phyloP scores from a whole-genome alignment of 2,888 invertebrate genomes.

The Drosophila nigricruria region DNA sequence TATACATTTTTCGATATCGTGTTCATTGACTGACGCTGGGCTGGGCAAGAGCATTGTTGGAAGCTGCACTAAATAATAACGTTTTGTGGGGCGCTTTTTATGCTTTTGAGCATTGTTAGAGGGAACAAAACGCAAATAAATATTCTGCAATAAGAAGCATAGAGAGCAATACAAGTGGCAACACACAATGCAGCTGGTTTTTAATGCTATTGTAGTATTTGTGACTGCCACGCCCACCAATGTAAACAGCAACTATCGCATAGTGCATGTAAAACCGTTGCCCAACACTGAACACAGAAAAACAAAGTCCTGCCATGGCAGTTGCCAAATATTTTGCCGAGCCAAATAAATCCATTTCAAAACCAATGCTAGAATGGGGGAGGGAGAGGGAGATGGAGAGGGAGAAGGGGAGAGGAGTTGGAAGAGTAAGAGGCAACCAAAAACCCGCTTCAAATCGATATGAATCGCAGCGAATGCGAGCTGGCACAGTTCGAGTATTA shows the following conservation, averaged over 20 bases:
- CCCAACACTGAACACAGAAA: constrained; percentile 35
- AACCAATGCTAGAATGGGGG: constrained; percentile 23
- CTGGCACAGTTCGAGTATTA: constrained; percentile 65
- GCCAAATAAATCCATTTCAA: constrained; percentile 78
- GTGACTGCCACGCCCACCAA: constrained; percentile 50
- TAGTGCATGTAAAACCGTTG: constrained; percentile 64
- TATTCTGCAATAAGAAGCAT: constrained; percentile 8
- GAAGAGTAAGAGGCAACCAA: constrained; percentile 27
- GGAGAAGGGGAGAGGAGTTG: neutral
- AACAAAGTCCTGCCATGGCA: constrained; percentile 67
- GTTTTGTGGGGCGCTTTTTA: constrained; percentile 28
- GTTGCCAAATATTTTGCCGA: constrained; percentile 76
- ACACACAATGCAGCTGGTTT: constrained; percentile 33
- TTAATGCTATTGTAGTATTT: constrained; percentile 57
- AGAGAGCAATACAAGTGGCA: neutral
- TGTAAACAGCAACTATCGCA: constrained; percentile 67
- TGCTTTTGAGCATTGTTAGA: neutral
- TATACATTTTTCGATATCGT: constrained; percentile 17
- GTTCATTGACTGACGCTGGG: constrained; percentile 17
- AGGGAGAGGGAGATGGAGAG: neutral
- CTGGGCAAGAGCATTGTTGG: constrained; percentile 39
- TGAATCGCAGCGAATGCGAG: constrained; percentile 57
- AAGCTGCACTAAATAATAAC: constrained; percentile 47
- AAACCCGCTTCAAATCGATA: constrained; percentile 32
- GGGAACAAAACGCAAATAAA: constrained; percentile 6